phyloP scores from a whole-genome alignment of 1,140 invertebrate species.

The Euura lappo region DNA sequence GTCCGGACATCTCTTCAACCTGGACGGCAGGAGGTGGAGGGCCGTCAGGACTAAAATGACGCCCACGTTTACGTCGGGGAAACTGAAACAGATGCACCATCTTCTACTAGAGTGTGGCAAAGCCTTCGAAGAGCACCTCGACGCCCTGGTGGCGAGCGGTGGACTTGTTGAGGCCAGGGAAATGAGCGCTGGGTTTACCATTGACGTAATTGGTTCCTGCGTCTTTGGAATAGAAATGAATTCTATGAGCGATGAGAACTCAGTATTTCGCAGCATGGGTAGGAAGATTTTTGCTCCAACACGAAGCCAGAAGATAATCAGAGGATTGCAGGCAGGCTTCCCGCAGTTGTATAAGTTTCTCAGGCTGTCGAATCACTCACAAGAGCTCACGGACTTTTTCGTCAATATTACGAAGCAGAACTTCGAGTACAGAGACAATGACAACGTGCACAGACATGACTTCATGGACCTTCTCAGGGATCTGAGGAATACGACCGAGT shows the following conservation, averaged over 20 bases:
- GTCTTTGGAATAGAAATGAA: slow-evolving; percentile 63
- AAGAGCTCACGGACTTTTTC: slow-evolving; percentile 26
- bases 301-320: not conserved
- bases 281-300: slow-evolving; percentile 31
- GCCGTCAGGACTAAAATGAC: slow-evolving; percentile 29
- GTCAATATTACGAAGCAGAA: slow-evolving; percentile 30
- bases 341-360: not conserved
- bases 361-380: not conserved
- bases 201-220: slow-evolving; percentile 60
- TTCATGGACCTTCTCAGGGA: slow-evolving; percentile 45
- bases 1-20: slow-evolving; percentile 11
- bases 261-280: slow-evolving; percentile 52
- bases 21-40: slow-evolving; percentile 20
- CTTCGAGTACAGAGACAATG: slow-evolving; percentile 45
- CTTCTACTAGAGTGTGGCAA: slow-evolving; percentile 30
- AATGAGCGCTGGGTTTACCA: slow-evolving; percentile 54
- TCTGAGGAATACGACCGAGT: slow-evolving; percentile 31
- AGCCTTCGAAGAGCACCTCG: slow-evolving; percentile 45
- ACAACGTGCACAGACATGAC: slow-evolving; percentile 25
- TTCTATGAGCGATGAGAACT: slow-evolving; percentile 54
- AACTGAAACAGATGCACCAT: slow-evolving; percentile 40
- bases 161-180: slow-evolving; percentile 56
- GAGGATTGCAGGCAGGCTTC: not conserved
- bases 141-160: slow-evolving; percentile 39
- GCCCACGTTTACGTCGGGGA: slow-evolving; percentile 16